Conservation (phyloP, 2,888 invertebrate genomes). For the Diadromus collaris region DNA sequence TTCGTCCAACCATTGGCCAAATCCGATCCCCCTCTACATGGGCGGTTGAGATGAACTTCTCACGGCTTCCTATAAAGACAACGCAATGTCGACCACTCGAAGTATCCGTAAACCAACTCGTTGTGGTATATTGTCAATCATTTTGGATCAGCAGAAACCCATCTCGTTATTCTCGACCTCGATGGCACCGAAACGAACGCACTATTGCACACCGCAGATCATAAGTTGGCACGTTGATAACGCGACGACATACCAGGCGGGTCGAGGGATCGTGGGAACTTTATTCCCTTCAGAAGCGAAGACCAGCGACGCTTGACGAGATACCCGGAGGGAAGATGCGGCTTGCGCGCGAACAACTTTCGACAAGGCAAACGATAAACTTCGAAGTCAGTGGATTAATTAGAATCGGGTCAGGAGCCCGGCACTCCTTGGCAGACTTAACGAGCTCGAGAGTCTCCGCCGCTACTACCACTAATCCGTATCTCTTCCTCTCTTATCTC, state of each 20-base stretch:
- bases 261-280: conserved; percentile 59
- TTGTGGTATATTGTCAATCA: conserved; percentile 39
- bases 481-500: conserved; percentile 17
- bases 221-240: too few relatives aligned
- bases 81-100: not conserved
- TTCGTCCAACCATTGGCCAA: too few relatives aligned
- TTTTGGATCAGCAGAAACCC: not conserved
- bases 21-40: too few relatives aligned
- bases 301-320: conserved; percentile 35
- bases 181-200: too few relatives aligned
- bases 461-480: conserved; percentile 20
- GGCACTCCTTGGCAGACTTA: conserved; percentile 45
- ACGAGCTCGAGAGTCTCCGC: conserved; percentile 43
- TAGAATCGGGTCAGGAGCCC: conserved; percentile 65
- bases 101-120: conserved; percentile 16
- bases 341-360: conserved; percentile 55
- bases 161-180: too few relatives aligned
- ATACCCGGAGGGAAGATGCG: not conserved
- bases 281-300: conserved; percentile 34
- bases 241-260: conserved; percentile 18
- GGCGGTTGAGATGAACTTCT: conserved; percentile 14
- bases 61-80: conserved; percentile 3
- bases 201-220: too few relatives aligned
- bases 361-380: conserved; percentile 62
- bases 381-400: conserved; percentile 69